Evolutionary conservation across 2,797 vertebrate species (phyloP).

Genomic region (Sebastes jordani): DNA sequence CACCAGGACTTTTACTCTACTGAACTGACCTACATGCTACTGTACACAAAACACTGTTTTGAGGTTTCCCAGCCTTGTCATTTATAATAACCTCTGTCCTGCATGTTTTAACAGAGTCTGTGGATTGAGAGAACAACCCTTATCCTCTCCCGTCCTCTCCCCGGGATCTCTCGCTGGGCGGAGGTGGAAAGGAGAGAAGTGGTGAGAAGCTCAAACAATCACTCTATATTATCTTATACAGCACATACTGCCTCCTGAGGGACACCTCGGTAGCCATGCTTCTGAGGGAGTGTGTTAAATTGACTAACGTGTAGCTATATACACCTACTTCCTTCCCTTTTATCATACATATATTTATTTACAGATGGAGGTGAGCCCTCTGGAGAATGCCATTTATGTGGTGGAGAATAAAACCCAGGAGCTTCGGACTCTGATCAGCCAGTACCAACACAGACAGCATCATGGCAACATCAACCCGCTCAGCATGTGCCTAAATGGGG

Average conservation of each 20-base stretch:
- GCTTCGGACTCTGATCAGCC: conserved; percentile 95
- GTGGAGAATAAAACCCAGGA: conserved; percentile 99
- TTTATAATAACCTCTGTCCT: conserved; percentile 15
- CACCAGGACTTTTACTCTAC: not conserved
- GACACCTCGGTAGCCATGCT: not conserved
- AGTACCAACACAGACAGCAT: conserved; percentile 97
- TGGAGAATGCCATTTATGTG: conserved; percentile 99
- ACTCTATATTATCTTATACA: not conserved
- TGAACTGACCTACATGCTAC: conserved; percentile 29
- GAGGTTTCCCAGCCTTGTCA: not conserved
- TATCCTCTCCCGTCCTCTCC: conserved; percentile 93
- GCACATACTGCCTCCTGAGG: not conserved
- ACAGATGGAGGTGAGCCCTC: conserved; percentile 96
- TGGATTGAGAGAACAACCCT: conserved; percentile 99
- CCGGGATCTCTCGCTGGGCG: conserved; percentile 98
- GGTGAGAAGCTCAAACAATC: conserved; percentile 81
- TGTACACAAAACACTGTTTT: not conserved
- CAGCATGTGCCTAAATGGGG: conserved; percentile 99
- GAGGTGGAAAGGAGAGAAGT: conserved; percentile 98
- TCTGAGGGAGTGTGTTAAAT: not conserved
- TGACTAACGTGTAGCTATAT: not conserved
- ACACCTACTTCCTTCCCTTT: not conserved
- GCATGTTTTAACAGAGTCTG: conserved; percentile 74
- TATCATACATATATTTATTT: conserved; percentile 19
- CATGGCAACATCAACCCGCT: conserved; percentile 98